These are phyloP conservation scores for Leptopterna dolabrata DNA, from an alignment of 2,888 invertebrate species.

Conservation along the genomic window DNA sequence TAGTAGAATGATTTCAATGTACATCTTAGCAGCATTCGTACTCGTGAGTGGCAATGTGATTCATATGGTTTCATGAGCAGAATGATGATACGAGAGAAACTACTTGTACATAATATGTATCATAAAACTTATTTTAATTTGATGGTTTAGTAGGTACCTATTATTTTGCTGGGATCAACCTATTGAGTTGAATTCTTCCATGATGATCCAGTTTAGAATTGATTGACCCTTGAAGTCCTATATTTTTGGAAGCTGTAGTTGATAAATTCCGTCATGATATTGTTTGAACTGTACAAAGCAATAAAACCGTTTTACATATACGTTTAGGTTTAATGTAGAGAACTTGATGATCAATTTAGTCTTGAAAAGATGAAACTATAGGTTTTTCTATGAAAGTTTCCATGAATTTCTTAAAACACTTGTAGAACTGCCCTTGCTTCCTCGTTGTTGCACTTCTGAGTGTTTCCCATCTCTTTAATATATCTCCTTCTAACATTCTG, in stretches of 20 bases:
- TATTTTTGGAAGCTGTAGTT: neutral
- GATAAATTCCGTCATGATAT: neutral
- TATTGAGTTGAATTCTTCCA: conserved; percentile 20
- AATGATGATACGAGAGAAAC: neutral
- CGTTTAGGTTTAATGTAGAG: conserved; percentile 43
- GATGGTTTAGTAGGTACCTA: neutral
- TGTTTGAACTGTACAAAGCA: conserved; percentile 38
- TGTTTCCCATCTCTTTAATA: conserved; percentile 27
- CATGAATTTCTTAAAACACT: conserved; percentile 34
- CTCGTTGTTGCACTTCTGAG: conserved; percentile 46
- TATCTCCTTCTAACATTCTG: neutral
- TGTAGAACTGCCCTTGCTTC: conserved; percentile 43
- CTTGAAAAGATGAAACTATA: conserved; percentile 33
- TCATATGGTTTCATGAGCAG: conserved; percentile 17
- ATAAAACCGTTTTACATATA: conserved; percentile 33
- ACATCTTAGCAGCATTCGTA: neutral
- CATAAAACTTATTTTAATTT: conserved; percentile 19
- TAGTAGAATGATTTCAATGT: neutral
- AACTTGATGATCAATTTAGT: conserved; percentile 44
- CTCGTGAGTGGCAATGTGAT: conserved; percentile 21
- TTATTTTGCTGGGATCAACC: neutral
- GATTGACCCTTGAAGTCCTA: conserved; percentile 5
- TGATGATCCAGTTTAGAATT: conserved; percentile 30
- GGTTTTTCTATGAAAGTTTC: conserved; percentile 5
- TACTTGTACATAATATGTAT: conserved; percentile 29